Conservation (phyloP, 2,888 invertebrate genomes). For the Peribatodes rhomboidaria region DNA sequence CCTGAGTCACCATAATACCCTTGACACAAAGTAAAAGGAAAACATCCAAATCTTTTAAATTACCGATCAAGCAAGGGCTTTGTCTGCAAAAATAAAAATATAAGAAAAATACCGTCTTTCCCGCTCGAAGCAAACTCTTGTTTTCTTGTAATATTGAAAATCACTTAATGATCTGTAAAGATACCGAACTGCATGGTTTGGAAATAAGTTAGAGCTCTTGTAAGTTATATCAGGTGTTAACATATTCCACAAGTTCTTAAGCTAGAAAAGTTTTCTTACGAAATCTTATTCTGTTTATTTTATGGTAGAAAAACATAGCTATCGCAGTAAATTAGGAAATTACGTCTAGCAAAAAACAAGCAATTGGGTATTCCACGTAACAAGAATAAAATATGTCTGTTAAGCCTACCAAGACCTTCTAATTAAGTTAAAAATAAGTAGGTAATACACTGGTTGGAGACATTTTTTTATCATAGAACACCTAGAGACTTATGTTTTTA, state of each 20-base stretch:
- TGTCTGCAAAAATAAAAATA: constrained; percentile 15
- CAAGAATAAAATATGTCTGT: no score
- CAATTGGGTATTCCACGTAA: no score
- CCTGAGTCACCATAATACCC: constrained; percentile 3
- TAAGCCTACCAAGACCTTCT: no score
- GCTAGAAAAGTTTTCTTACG: background rate
- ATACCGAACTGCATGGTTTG: constrained; percentile 13
- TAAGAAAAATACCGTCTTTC: constrained; percentile 13
- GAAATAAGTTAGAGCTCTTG: background rate
- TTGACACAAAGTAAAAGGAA: constrained; percentile 16
- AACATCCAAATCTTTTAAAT: constrained; percentile 23
- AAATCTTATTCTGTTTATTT: background rate
- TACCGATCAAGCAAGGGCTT: constrained; percentile 14
- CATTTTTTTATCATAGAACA: no score
- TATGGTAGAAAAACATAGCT: background rate
- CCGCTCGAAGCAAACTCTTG: constrained; percentile 5
- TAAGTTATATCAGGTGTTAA: constrained; percentile 4
- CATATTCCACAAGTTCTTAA: background rate
- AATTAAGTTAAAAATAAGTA: no score
- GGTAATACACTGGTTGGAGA: no score
- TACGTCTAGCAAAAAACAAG: no score
- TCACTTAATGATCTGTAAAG: constrained; percentile 28
- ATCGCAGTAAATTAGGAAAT: background rate
- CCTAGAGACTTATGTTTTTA: no score
- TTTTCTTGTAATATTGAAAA: constrained; percentile 18